Base-by-base conservation (phyloP, 2,113 vertebrate genomes). In the Plectropomus leopardus region DNA sequence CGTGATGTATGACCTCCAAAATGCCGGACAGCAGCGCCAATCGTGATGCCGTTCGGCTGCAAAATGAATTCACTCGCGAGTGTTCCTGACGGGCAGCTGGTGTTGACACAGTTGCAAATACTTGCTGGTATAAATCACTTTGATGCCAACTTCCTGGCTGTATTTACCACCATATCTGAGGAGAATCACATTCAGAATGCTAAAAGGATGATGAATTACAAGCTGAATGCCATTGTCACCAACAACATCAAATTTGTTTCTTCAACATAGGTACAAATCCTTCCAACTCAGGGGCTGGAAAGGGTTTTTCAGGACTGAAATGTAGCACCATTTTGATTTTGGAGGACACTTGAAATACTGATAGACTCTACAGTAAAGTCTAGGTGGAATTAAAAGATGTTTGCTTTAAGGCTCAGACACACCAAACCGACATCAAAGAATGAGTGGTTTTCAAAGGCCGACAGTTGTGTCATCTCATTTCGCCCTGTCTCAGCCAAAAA, bases 1-100 rank as follows among this genome's bases (percentile, higher is more conserved):
- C 17, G 34, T 88, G 90, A 93, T 91, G 85, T 85, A 91, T 67
- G 89, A 88, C 85, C 87, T 84, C 77, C 71, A 85, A 87, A 90
- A 88, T 19, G 58, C n/a, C 3, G 63, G 48, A 83, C 84, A 82
- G 66, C 72, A 0, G 66, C 11, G 65, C 75, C 77, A 82, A 80
- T 76, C 55, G 65, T 40, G 53, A 60, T 71, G 26, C 30, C 3
- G 28, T 24, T 50, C 69, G 23, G 42, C 40, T 2, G 64, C 47
- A 66, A 77, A 75, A 85, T 76, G 48, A 72, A 78, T 84, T 24
- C 21, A 21, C 40, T 75, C 19, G 4, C 67, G 23, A 3, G 44
- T 26, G 66, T 54, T 85, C 54, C 77, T 76, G 77, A 89, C 70
- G 5, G 57, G 57, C 88, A 76, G 88, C 83, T 70, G 86, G 54